Base-by-base conservation (phyloP, 2,113 vertebrate species). In the Eulemur rufifrons region DNA sequence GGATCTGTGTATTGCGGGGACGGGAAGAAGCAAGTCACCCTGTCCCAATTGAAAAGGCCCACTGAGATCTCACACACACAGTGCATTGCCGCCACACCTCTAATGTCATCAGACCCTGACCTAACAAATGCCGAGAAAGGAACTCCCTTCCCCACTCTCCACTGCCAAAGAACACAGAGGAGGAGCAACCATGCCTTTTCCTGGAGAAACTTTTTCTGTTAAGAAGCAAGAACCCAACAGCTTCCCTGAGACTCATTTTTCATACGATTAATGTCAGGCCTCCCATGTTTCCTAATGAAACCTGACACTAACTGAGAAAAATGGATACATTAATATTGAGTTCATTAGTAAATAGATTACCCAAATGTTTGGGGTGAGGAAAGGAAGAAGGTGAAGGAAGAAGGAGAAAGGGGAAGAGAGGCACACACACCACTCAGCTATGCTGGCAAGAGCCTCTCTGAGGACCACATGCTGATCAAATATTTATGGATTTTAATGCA, bases 401-500 rank as follows among this genome's bases (percentile, higher is more conserved):
- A 66, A 92, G 73, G 86, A 94, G 77, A 68, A 89, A 90, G 64
- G 71, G 80, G 64, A 83, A 64, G 37, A 96, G 77, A 89, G 37
- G 50, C 50, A 81, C 39, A 52, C 6, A 1, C 13, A 47, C 29
- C 63, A 86, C 69, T 87, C 97, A 96, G 97, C 88, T 82, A 8
- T 92, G 97, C 96, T 82, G 80, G 86, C 85, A 42, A 83, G 73
- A 95, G 85, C n/a, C 92, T 96, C 95, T 76, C 95, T 37, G 64
- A 98, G 96, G 96, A 89, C 93, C 95, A 96, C 89, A 76, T 17
- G 59, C 93, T 94, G 93, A 97, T 98, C 97, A 98, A 98, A 98
- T 98, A 98, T 98, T 98, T 98, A 98, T 98, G 96, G 96, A 96
- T 97, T 98, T 98, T 98, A 98, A 98, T 97, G 95, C 95, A 97